phyloP scores from a whole-genome alignment of 2,113 vertebrate species.

The Cryptoleucopteryx plumbea region DNA sequence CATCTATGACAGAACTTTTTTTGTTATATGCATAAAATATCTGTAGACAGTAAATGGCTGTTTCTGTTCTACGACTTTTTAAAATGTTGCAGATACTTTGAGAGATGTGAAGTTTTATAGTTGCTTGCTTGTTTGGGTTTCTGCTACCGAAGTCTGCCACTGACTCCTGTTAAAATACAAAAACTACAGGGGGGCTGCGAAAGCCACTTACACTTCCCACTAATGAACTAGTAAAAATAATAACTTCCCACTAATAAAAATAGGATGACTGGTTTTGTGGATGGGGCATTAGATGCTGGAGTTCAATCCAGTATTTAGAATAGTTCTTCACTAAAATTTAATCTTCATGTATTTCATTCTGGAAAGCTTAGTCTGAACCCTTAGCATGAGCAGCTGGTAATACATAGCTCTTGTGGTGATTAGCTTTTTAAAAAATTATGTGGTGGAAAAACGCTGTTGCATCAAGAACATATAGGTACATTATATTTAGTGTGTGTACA shows the following conservation, averaged over 20 bases:
- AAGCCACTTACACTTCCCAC: not conserved
- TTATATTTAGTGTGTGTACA: not conserved
- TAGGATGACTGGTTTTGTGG: not conserved
- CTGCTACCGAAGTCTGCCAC: not conserved
- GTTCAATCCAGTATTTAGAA: not conserved
- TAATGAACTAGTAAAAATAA: not conserved
- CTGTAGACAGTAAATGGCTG: not conserved
- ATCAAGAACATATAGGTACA: not conserved
- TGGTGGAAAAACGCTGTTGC: not conserved
- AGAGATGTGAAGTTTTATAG: not conserved
- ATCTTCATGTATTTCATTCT: rapidly evolving
- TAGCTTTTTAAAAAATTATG: not conserved
- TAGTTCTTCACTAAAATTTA: not conserved
- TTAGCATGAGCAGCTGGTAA: not conserved
- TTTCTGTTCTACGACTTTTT: not conserved
- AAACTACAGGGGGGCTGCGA: not conserved
- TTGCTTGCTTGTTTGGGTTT: not conserved
- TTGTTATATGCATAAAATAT: not conserved
- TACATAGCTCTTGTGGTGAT: not conserved
- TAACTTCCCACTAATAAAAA: not conserved
- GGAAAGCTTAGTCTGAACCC: not conserved
- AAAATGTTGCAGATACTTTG: not conserved
- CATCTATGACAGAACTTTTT: not conserved
- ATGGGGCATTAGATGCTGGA: not conserved
- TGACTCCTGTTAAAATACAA: not conserved